These are phyloP conservation scores for Dicycla oo DNA, from an alignment of 2,888 invertebrate species.

Conservation along the genomic window DNA sequence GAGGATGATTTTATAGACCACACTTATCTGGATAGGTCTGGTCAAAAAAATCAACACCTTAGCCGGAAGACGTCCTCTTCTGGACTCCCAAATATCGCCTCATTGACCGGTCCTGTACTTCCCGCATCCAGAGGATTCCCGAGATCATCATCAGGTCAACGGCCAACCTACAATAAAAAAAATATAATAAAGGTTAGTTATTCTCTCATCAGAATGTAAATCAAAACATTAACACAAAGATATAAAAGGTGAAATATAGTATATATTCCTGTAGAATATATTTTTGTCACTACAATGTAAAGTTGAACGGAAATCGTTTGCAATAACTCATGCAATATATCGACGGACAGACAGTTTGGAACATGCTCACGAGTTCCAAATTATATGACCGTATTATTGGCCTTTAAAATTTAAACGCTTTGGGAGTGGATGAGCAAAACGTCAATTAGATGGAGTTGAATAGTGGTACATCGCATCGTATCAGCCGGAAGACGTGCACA, in stretches of 20 bases:
- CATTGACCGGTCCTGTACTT: not conserved
- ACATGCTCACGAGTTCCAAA: constrained; percentile 11
- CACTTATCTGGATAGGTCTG: too few relatives aligned
- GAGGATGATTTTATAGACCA: too few relatives aligned
- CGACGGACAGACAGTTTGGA: constrained; percentile 25
- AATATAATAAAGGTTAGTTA: not conserved
- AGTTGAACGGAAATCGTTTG: constrained; percentile 41
- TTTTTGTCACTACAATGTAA: constrained; percentile 41
- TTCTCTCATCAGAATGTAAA: constrained; percentile 36
- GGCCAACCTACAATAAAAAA: not conserved
- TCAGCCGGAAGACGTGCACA: not conserved
- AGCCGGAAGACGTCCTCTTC: not conserved
- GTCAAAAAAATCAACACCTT: not conserved
- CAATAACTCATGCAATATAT: constrained; percentile 41
- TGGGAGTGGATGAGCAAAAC: not conserved
- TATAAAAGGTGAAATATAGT: constrained; percentile 33
- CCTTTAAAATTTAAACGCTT: constrained; percentile 4
- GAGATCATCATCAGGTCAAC: not conserved
- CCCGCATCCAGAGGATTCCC: not conserved
- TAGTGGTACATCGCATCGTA: not conserved
- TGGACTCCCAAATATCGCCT: not conserved
- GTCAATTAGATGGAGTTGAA: not conserved
- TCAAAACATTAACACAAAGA: constrained; percentile 50
- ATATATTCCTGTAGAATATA: too few relatives aligned
- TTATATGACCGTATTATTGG: constrained; percentile 5